Evolutionary conservation across 2,797 vertebrate species (phyloP).

Genomic region (Ataeniobius toweri): DNA sequence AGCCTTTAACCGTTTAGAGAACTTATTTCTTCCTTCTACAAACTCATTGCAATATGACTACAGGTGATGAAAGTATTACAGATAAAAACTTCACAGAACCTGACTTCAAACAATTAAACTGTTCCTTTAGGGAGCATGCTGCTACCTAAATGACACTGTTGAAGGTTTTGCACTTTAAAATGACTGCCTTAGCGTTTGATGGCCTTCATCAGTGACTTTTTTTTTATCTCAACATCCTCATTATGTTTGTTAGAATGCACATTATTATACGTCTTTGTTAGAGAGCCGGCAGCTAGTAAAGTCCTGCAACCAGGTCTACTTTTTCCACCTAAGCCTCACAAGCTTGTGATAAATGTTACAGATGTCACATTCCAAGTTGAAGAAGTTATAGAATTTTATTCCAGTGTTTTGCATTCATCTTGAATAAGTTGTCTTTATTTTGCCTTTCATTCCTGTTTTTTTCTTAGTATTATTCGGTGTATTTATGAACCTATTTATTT

Average conservation of each 20-base stretch:
- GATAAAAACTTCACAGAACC: not conserved
- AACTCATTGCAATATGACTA: not conserved
- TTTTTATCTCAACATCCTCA: not conserved
- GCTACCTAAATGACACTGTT: not conserved
- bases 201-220: not conserved
- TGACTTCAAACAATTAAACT: not conserved
- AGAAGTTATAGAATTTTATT: slow-evolving; percentile 12
- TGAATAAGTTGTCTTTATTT: not conserved
- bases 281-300: not conserved
- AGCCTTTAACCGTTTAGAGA: not conserved
- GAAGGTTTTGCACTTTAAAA: slow-evolving; percentile 25
- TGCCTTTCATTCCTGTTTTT: not conserved
- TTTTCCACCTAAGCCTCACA: not conserved
- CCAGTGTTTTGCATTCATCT: slow-evolving; percentile 20
- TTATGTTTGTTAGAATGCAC: not conserved
- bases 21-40: not conserved
- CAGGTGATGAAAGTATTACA: not conserved
- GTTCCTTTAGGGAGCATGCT: not conserved
- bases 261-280: not conserved
- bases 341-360: slow-evolving; percentile 9
- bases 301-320: not conserved
- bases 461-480: slow-evolving; percentile 15
- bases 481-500: slow-evolving; percentile 59
- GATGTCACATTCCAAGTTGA: not conserved
- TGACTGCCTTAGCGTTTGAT: slow-evolving; percentile 12